Conservation (phyloP, 2,888 invertebrate genomes). For the Dryobotodes eremita region DNA sequence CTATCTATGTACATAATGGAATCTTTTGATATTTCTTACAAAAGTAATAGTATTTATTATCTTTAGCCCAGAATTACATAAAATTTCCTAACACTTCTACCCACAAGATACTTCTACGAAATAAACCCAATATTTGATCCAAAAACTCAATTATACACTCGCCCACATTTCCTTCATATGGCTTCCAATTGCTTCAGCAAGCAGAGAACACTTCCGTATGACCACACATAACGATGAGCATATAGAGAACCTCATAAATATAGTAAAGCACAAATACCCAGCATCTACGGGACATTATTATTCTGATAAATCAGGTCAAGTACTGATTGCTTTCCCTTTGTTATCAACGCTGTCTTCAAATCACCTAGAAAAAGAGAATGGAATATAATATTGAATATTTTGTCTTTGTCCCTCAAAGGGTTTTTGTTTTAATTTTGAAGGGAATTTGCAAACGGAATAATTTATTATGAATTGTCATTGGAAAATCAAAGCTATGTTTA, state of each 20-base stretch:
- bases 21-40: background rate
- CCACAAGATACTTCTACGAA: background rate
- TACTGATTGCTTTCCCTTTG: slow-evolving; percentile 52
- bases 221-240: slow-evolving; percentile 4
- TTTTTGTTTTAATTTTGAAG: slow-evolving; percentile 2
- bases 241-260: slow-evolving; percentile 48
- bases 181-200: slow-evolving; percentile 19
- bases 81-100: slow-evolving; percentile 11
- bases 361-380: slow-evolving; percentile 19
- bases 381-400: slow-evolving; percentile 16
- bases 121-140: slow-evolving; percentile 19
- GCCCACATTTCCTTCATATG: background rate
- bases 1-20: background rate
- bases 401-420: slow-evolving; percentile 23
- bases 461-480: background rate
- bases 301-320: slow-evolving; percentile 61
- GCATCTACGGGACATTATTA: slow-evolving; percentile 23
- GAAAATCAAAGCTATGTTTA: background rate
- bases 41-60: slow-evolving; percentile 18
- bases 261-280: slow-evolving; percentile 21
- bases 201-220: slow-evolving; percentile 27
- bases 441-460: background rate
- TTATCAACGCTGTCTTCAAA: slow-evolving; percentile 23
- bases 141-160: slow-evolving; percentile 28
- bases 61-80: background rate